A percentile compares a stretch with the other conserved stretches of the same genome.
Conservation (phyloP, 2,888 invertebrate genomes). For the Prosapia bicincta region DNA sequence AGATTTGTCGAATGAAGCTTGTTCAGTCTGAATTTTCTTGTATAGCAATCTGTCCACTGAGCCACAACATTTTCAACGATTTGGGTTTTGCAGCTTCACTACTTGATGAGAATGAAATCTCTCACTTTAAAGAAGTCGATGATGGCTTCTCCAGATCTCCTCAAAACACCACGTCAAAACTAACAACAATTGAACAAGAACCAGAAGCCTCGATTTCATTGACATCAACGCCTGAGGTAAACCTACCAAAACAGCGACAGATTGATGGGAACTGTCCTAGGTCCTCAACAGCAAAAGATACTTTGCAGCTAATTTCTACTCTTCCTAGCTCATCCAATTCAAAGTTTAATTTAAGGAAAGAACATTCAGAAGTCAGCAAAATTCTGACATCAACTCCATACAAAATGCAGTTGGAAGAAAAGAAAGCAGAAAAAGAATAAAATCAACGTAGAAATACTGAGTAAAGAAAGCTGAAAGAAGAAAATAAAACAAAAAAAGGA, state of each 20-base stretch:
- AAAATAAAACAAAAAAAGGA: too few relatives aligned
- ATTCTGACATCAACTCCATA: background rate
- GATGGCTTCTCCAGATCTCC: background rate
- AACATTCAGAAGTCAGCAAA: background rate
- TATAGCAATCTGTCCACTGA: constrained; percentile 43
- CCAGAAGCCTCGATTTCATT: background rate
- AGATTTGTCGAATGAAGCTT: constrained; percentile 29
- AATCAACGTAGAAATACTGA: too few relatives aligned
- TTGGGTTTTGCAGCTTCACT: background rate
- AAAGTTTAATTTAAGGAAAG: background rate
- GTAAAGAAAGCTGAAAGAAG: too few relatives aligned
- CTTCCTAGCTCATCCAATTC: background rate
- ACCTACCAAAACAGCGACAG: background rate
- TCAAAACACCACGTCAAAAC: background rate
- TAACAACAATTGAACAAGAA: background rate
- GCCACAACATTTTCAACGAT: constrained; percentile 29
- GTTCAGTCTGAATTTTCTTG: constrained; percentile 34
- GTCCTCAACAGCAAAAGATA: background rate
- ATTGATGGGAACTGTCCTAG: background rate
- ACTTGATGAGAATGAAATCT: too few relatives aligned
- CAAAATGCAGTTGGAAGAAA: too few relatives aligned
- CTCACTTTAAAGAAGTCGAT: too few relatives aligned
- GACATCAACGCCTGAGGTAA: background rate
- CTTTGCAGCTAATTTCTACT: background rate
- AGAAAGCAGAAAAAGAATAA: too few relatives aligned